phyloP scores from a whole-genome alignment of 2,888 invertebrate genomes.

The Synergus laeviventris region DNA sequence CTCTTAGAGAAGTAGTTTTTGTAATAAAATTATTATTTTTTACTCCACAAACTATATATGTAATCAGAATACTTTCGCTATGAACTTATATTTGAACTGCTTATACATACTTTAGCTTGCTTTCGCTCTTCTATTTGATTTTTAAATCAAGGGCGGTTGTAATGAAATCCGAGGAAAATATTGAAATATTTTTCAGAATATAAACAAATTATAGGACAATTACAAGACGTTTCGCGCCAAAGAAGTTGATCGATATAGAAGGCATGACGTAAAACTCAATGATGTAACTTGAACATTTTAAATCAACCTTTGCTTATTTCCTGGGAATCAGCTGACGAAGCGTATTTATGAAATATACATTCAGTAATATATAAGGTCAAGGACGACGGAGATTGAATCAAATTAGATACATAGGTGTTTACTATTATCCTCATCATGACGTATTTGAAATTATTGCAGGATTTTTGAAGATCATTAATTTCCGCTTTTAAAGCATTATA shows the following conservation, averaged over 20 bases:
- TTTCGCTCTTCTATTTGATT: not conserved
- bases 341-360: conserved; percentile 25
- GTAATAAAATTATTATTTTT: not conserved
- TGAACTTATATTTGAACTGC: not conserved
- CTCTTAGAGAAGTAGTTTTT: not conserved
- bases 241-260: conserved; percentile 16
- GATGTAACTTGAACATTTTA: conserved; percentile 38
- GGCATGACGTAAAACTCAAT: conserved; percentile 22
- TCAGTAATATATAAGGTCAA: conserved; percentile 24
- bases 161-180: not conserved
- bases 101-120: not conserved
- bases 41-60: not conserved
- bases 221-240: conserved; percentile 26
- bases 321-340: conserved; percentile 28
- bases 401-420: not conserved
- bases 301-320: conserved; percentile 24
- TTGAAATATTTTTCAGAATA: not conserved
- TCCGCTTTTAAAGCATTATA: not conserved
- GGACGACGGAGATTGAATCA: not conserved
- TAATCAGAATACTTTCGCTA: not conserved
- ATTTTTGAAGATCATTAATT: not conserved
- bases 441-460: not conserved
- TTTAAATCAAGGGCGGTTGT: too few species aligned
- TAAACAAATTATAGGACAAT: conserved; percentile 14
- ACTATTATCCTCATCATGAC: not conserved